Conservation (phyloP, 2,797 vertebrate genomes). For the Typhlichthys eigenmanni region DNA sequence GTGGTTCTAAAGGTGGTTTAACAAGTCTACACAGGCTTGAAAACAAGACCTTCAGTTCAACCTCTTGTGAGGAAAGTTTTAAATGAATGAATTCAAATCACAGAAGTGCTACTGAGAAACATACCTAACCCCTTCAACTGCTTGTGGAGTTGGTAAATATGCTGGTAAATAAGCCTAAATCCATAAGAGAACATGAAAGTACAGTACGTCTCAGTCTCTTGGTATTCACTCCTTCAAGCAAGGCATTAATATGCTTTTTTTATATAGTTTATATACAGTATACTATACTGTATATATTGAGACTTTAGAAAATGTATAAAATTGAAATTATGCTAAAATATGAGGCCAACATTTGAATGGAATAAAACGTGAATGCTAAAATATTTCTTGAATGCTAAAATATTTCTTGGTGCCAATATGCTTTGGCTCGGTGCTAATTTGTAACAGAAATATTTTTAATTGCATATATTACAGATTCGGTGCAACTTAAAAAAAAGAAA, state of each 20-base stretch:
- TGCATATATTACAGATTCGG: slow-evolving; percentile 11
- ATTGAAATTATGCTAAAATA: neutral
- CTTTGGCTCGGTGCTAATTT: slow-evolving; percentile 27
- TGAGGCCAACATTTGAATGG: neutral
- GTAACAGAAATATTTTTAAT: slow-evolving; percentile 15
- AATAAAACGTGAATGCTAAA: slow-evolving; percentile 11
- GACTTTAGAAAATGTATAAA: neutral
- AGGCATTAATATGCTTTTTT: neutral
- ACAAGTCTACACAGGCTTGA: too few species aligned
- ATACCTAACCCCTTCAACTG: too few species aligned
- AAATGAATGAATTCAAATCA: too few species aligned
- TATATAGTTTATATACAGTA: slow-evolving; percentile 7
- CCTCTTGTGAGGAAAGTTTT: too few species aligned
- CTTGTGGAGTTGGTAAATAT: neutral
- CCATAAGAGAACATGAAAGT: too few species aligned
- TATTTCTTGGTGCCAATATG: neutral
- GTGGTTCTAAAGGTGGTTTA: too few species aligned
- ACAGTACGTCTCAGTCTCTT: neutral
- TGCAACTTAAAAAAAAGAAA: slow-evolving; percentile 15
- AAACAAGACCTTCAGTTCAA: too few species aligned
- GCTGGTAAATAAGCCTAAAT: neutral
- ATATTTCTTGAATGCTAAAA: slow-evolving; percentile 14
- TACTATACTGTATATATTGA: slow-evolving; percentile 3
- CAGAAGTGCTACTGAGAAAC: too few species aligned
- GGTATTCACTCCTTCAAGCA: slow-evolving; percentile 8